Conservation (phyloP, 2,888 invertebrate species). For the Rotaria socialis region DNA sequence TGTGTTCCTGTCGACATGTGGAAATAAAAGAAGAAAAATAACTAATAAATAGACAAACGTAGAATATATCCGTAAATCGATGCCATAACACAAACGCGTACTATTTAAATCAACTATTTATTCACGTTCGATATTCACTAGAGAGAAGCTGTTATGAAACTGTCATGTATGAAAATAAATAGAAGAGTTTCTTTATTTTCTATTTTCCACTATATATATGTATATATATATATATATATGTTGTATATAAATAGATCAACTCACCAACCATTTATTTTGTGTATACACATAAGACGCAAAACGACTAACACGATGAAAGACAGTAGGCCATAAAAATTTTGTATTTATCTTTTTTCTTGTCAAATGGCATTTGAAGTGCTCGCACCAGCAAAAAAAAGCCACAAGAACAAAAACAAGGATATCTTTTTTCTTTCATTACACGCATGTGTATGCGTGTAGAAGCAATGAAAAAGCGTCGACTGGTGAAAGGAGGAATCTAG, state of each 20-base stretch:
- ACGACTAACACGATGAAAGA: background rate
- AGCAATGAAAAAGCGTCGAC: background rate
- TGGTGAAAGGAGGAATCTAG: background rate
- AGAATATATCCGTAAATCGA: background rate
- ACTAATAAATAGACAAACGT: background rate
- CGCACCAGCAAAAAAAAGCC: background rate
- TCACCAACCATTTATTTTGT: background rate
- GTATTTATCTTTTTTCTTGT: background rate
- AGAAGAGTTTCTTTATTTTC: background rate
- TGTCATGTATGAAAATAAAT: background rate
- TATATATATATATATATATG: no score
- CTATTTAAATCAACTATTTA: background rate
- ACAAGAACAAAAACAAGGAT: conserved; percentile 17
- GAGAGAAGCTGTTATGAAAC: background rate
- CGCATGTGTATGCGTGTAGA: background rate
- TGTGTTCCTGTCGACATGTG: background rate
- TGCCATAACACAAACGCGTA: background rate
- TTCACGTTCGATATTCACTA: background rate
- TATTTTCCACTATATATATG: background rate
- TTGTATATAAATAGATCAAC: background rate
- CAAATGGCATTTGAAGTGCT: background rate
- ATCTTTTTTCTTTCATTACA: background rate
- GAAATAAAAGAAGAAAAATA: conserved; percentile 10
- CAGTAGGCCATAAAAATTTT: background rate
- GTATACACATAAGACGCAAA: background rate